Percentiles rank a stretch among this genome's conserved stretches.
Conservation (phyloP, 2,888 invertebrate species). For the Melanostoma scalare region DNA sequence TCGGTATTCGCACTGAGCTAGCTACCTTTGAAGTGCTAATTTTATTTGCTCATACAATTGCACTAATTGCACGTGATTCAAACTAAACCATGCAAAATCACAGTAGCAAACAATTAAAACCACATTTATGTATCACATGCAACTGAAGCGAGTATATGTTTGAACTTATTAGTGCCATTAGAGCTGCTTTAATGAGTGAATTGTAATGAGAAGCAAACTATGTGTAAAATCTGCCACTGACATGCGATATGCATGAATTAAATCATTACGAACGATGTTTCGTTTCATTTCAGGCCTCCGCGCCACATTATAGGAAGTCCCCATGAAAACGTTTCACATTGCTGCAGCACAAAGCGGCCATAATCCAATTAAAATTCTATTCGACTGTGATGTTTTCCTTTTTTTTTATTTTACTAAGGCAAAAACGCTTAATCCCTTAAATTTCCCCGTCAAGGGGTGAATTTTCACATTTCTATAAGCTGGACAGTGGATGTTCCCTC, state of each 20-base stretch:
- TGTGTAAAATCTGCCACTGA: slow-evolving; percentile 46
- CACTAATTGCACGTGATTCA: slow-evolving; percentile 55
- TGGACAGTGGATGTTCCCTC: not conserved
- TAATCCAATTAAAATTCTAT: slow-evolving; percentile 46
- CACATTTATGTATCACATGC: slow-evolving; percentile 50
- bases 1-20: not conserved
- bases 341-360: not conserved
- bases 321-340: not conserved
- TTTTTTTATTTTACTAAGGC: not conserved
- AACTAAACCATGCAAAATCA: slow-evolving; percentile 53
- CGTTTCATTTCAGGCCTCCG: slow-evolving; percentile 6
- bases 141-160: slow-evolving; percentile 4
- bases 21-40: slow-evolving; percentile 26
- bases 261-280: not conserved
- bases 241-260: slow-evolving; percentile 53
- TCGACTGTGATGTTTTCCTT: slow-evolving; percentile 15
- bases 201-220: slow-evolving; percentile 24
- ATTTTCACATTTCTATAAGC: not conserved
- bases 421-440: slow-evolving; percentile 43
- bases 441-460: slow-evolving; percentile 29
- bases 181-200: not conserved
- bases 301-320: not conserved
- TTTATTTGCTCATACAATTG: slow-evolving; percentile 38
- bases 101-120: slow-evolving; percentile 61
- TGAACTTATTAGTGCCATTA: not conserved